Evolutionary conservation across 2,113 vertebrate genomes (phyloP).

Genomic region (Semicossyphus pulcher): DNA sequence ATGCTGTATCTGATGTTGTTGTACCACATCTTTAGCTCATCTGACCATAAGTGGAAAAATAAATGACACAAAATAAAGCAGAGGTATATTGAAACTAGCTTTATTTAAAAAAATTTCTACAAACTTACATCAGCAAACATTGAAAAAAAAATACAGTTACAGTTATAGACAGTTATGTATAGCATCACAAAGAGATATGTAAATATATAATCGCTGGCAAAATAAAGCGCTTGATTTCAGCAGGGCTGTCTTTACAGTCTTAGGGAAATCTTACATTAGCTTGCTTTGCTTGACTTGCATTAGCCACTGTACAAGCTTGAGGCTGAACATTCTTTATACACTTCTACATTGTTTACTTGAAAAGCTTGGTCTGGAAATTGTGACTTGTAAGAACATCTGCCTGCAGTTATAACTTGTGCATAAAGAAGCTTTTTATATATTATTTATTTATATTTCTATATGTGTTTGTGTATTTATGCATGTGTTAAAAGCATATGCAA

Average conservation of each 20-base stretch:
- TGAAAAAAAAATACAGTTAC: too few species aligned
- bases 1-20: too few species aligned
- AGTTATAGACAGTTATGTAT: neutral
- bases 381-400: neutral
- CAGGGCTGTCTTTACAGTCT: conserved; percentile 13
- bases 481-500: neutral
- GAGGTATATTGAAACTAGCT: neutral
- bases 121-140: neutral
- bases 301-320: neutral
- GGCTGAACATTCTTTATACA: neutral
- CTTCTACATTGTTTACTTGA: neutral
- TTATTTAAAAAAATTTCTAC: neutral
- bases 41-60: too few species aligned
- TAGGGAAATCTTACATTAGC: neutral
- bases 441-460: neutral
- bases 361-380: neutral
- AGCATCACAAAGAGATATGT: neutral
- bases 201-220: neutral
- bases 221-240: neutral
- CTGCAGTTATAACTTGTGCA: neutral
- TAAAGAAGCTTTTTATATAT: neutral
- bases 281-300: neutral
- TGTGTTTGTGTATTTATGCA: neutral
- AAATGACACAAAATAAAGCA: neutral
- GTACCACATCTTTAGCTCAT: too few species aligned